Conservation (phyloP, 2,797 vertebrate species). For the Petrocephalus schoutedeni region DNA sequence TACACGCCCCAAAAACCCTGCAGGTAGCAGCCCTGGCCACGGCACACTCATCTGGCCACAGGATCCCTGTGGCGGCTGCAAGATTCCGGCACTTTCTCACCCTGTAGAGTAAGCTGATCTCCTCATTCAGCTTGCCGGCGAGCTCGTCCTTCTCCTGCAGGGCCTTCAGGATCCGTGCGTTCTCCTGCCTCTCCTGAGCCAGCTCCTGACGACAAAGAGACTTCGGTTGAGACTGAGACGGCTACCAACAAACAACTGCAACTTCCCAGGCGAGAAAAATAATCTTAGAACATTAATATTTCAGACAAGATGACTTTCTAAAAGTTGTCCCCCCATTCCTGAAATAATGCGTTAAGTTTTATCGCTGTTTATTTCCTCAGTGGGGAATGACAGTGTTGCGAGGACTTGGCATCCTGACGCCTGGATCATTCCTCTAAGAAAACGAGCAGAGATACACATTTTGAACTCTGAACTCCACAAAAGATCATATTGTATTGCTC, state of each 20-base stretch:
- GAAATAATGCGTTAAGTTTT: background rate
- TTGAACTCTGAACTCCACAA: background rate
- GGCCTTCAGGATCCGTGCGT: conserved; percentile 69
- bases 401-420: background rate
- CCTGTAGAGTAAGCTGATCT: conserved; percentile 92
- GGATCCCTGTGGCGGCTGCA: background rate
- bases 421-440: background rate
- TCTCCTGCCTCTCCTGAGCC: conserved; percentile 81
- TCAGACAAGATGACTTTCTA: background rate
- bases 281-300: background rate
- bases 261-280: background rate
- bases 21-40: background rate
- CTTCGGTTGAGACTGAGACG: background rate
- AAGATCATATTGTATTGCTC: background rate
- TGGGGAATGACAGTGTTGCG: background rate
- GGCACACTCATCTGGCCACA: background rate
- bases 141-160: conserved; percentile 89
- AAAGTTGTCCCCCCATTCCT: background rate
- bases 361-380: background rate
- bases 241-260: background rate
- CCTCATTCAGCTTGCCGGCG: conserved; percentile 86
- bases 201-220: conserved; percentile 51
- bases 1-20: background rate
- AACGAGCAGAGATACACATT: background rate
- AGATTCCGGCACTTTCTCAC: conserved; percentile 57